Percentiles rank a stretch among this genome's conserved stretches.
phyloP scores from a whole-genome alignment of 1,140 invertebrate species.

The Leptinotarsa defecta region DNA sequence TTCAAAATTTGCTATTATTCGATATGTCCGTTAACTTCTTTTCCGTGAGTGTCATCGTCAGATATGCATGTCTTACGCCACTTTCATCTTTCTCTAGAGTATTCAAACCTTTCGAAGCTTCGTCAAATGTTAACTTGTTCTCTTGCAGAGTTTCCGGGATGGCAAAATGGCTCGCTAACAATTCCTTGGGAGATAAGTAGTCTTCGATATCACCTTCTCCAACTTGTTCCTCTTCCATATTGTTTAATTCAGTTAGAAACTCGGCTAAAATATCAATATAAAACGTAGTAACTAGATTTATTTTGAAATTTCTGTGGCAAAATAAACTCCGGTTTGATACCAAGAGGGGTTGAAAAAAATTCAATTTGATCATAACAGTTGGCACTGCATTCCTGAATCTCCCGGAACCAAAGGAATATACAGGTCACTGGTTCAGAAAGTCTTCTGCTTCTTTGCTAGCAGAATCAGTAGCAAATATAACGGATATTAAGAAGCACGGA shows the following conservation, averaged over 20 bases:
- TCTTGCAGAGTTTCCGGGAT: constrained; percentile 45
- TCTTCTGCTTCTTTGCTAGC: too few relatives aligned
- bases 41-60: constrained; percentile 48
- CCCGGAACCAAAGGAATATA: too few relatives aligned
- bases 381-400: too few relatives aligned
- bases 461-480: too few relatives aligned
- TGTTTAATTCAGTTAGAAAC: background rate
- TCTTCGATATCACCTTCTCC: constrained; percentile 29
- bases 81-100: constrained; percentile 53
- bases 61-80: constrained; percentile 52
- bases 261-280: too few relatives aligned
- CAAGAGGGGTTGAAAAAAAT: too few relatives aligned
- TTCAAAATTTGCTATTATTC: constrained; percentile 57
- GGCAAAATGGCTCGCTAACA: constrained; percentile 21
- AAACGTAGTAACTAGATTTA: too few relatives aligned
- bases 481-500: too few relatives aligned
- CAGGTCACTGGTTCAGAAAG: too few relatives aligned
- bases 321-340: too few relatives aligned
- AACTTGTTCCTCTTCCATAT: constrained; percentile 37
- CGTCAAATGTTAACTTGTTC: constrained; percentile 51
- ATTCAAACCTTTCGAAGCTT: constrained; percentile 50
- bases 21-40: constrained; percentile 57
- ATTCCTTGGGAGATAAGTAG: background rate
- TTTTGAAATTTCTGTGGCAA: too few relatives aligned
- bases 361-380: too few relatives aligned